Base-by-base conservation (phyloP, 2,797 vertebrate species). In the Morelia viridis region DNA sequence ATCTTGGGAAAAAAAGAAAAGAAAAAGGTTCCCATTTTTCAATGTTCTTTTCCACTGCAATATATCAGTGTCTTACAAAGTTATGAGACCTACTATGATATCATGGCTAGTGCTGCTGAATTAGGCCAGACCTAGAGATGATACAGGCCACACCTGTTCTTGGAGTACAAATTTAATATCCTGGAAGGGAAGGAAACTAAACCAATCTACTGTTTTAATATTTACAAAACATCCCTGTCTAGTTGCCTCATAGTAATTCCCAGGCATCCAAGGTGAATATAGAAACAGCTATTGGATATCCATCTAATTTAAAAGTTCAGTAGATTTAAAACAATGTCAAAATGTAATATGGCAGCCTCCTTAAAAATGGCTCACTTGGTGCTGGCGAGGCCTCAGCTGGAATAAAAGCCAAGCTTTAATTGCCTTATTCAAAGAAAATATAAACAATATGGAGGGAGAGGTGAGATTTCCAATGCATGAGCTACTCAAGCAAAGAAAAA, bases 391-490 rank as follows among this genome's bases (percentile, higher is more conserved):
- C 28, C 15, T 89, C 19, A 60, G 5, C 17, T 62, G 41, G 58
- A 76, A 80, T 64, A 90, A 56, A 80, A 41, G 85, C 56, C 65
- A 92, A 41, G 85, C 17, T 87, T 83, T 90, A 64, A 92, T 87
- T 62, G 46, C 61, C 46, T 57, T 24, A 83, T 35, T 56, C 13
- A 46, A 86, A 35, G 57, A 65, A 12, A n/a, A 41, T 35, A 76
- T 28, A 86, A 80, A 80, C 3, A 11, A 80, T 15, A 46, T 89
- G n/a, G 10, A 19, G n/a, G 26, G 71, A 53, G 31, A 60, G 46
- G 65, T 19, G 11, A 41, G 31, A 11, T 87, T 57, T 83, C 24
- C 24, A 80, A 80, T 46, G 35, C 19, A 80, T 80, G 71, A 80
- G 9, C 19, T 46, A 80, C 0, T 24, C 35, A 80, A 35, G 71